Evolutionary conservation across 2,113 vertebrate genomes (phyloP).

Genomic region (Daubentonia madagascariensis): DNA sequence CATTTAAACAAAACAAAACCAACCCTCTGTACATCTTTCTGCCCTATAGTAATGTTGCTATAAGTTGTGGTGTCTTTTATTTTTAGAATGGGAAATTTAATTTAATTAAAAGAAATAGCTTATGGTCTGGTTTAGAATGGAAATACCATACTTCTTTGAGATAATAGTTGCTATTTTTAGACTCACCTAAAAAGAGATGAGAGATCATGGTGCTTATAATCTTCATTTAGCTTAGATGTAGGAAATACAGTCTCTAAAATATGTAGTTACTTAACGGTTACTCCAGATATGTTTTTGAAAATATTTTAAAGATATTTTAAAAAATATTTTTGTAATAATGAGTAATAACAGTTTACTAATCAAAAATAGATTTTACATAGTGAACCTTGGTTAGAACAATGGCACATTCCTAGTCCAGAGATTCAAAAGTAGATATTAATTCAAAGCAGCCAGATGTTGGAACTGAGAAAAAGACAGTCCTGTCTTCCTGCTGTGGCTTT

Average conservation of each 20-base stretch:
- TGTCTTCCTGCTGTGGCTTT: neutral
- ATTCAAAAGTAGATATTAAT: conserved; percentile 67
- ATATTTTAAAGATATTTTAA: neutral
- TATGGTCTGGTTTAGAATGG: neutral
- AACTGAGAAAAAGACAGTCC: neutral
- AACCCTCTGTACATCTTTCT: neutral
- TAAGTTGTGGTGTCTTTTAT: neutral
- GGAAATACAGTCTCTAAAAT: neutral
- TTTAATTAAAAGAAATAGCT: neutral
- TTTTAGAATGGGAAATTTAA: neutral
- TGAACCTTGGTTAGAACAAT: conserved; percentile 51
- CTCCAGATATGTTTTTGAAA: neutral
- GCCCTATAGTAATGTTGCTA: neutral
- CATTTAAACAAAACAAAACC: neutral
- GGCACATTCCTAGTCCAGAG: conserved; percentile 63
- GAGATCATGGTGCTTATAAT: neutral
- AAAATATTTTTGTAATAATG: neutral
- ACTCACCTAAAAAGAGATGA: neutral
- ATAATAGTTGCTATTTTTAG: conserved; percentile 44
- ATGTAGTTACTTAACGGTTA: neutral
- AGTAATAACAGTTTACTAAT: conserved; percentile 49
- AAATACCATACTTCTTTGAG: neutral
- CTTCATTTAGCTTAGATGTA: neutral
- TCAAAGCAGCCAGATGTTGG: conserved; percentile 61
- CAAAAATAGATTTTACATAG: conserved; percentile 49